These are phyloP conservation scores for Sebastes melanostomus DNA, from an alignment of 2,797 vertebrate species.

Conservation along the genomic window DNA sequence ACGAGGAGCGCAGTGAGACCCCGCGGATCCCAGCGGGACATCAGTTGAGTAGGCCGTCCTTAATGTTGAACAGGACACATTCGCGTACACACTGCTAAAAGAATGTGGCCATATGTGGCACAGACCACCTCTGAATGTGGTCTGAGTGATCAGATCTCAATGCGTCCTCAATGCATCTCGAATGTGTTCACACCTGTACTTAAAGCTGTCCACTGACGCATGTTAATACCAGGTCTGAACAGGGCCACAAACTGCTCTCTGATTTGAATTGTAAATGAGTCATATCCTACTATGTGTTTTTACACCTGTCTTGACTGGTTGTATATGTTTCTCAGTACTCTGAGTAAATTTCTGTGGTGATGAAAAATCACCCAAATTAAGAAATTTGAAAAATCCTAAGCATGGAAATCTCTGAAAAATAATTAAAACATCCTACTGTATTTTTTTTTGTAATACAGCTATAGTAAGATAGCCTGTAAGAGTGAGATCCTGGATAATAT, in stretches of 20 bases:
- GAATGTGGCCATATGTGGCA: too few species aligned
- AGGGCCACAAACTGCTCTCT: neutral
- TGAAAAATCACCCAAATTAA: neutral
- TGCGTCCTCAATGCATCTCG: too few species aligned
- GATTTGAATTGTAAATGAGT: neutral
- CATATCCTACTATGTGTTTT: neutral
- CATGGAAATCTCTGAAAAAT: neutral
- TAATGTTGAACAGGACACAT: too few species aligned
- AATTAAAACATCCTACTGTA: neutral
- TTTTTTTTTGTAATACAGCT: neutral
- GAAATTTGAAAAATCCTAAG: neutral
- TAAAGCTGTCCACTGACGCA: too few species aligned
- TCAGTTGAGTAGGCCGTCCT: accelerated
- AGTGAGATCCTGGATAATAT: neutral
- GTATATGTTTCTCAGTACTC: neutral
- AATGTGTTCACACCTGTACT: too few species aligned
- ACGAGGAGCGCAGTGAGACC: too few species aligned
- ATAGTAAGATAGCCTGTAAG: neutral
- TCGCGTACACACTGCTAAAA: too few species aligned
- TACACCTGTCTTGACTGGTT: neutral
- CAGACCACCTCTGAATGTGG: too few species aligned
- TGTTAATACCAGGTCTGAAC: too few species aligned
- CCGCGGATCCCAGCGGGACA: too few species aligned
- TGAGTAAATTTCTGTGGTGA: neutral
- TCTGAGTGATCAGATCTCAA: too few species aligned